Conservation (phyloP, 2,888 invertebrate genomes). For the Protophormia terraenovae region DNA sequence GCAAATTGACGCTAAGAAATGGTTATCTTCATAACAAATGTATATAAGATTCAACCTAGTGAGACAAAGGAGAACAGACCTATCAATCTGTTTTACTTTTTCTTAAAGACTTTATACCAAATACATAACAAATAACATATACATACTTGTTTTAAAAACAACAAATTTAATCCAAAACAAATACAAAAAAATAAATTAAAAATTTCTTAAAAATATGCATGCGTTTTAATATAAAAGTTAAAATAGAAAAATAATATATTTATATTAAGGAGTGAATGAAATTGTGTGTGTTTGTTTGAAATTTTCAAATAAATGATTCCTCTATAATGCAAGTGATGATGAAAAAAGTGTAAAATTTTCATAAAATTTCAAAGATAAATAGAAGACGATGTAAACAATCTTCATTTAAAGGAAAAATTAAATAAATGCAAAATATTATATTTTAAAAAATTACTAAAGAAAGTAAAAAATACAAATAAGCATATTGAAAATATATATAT, state of each 20-base stretch:
- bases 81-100: too few species aligned
- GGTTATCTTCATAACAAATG: too few species aligned
- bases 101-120: background rate
- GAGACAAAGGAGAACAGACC: too few species aligned
- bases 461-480: constrained; percentile 43
- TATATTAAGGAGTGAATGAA: background rate
- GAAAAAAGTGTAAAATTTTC: constrained; percentile 10
- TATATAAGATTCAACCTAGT: too few species aligned
- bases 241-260: background rate
- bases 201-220: background rate
- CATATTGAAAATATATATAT: constrained; percentile 31
- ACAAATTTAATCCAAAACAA: background rate
- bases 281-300: background rate
- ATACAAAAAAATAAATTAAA: background rate
- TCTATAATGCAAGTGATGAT: constrained; percentile 4
- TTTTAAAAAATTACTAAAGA: background rate
- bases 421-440: constrained; percentile 22
- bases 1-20: too few species aligned
- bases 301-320: background rate
- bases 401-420: background rate
- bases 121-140: background rate
- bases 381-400: background rate
- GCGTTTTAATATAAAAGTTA: background rate
- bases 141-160: background rate
- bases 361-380: background rate